Evolutionary conservation across 2,888 invertebrate species (phyloP).

Genomic region (Pocota personata): DNA sequence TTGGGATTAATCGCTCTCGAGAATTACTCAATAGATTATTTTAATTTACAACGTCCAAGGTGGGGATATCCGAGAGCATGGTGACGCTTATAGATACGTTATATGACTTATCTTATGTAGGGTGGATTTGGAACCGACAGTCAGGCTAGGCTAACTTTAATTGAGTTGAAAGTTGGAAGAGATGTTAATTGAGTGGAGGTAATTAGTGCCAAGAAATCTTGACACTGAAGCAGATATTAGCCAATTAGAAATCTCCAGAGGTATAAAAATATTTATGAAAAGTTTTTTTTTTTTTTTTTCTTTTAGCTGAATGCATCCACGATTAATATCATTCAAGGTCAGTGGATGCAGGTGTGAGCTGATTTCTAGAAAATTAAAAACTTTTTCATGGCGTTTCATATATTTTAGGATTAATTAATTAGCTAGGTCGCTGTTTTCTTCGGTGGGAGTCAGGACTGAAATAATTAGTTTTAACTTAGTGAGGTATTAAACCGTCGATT

Average conservation of each 20-base stretch:
- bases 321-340: slow-evolving; percentile 4
- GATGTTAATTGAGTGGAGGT: slow-evolving; percentile 31
- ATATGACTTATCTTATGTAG: slow-evolving; percentile 2
- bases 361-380: background rate
- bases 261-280: background rate
- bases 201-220: slow-evolving; percentile 2
- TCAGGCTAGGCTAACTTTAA: slow-evolving; percentile 2
- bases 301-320: background rate
- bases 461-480: too few species aligned
- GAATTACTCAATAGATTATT: slow-evolving; percentile 60
- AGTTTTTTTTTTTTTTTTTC: background rate
- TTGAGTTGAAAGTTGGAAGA: background rate
- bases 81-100: slow-evolving; percentile 6
- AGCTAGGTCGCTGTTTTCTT: background rate
- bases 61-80: slow-evolving; percentile 22
- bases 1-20: slow-evolving; percentile 48
- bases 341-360: slow-evolving; percentile 14
- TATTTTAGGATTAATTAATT: background rate
- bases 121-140: slow-evolving; percentile 11
- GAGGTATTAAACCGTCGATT: too few species aligned
- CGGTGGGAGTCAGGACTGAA: too few species aligned
- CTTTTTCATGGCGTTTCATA: background rate
- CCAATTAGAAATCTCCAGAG: background rate
- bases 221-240: background rate
- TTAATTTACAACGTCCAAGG: slow-evolving; percentile 45